phyloP scores from a whole-genome alignment of 2,113 vertebrate genomes.

The Amblyopsis rosae region DNA sequence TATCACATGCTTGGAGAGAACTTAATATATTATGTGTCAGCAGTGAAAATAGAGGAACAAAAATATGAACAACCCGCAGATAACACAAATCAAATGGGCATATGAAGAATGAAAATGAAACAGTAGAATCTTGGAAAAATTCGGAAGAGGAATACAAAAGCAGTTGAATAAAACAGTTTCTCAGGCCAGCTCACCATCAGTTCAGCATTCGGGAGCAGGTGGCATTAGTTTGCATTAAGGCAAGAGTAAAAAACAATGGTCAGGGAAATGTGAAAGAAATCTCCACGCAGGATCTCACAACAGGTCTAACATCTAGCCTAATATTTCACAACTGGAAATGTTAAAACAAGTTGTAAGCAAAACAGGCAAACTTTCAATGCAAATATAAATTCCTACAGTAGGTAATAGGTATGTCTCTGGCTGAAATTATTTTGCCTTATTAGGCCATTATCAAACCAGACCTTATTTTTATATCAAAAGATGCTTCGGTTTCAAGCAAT shows the following conservation, averaged over 20 bases:
- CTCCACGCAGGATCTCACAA: not conserved
- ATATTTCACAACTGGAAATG: not conserved
- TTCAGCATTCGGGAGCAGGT: conserved; percentile 61
- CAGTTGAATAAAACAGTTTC: conserved; percentile 3
- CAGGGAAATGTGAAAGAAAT: conserved; percentile 34
- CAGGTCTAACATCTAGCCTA: not conserved
- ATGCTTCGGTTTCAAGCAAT: too few relatives aligned
- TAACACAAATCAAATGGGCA: not conserved
- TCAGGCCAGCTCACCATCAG: conserved; percentile 68
- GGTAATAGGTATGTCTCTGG: too few relatives aligned
- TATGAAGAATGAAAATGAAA: conserved; percentile 2
- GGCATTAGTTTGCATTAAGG: conserved; percentile 60
- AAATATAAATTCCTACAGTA: not conserved
- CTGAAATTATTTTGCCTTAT: too few relatives aligned
- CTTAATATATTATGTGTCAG: not conserved
- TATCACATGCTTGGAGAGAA: conserved; percentile 25
- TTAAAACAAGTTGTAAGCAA: not conserved
- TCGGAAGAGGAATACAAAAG: conserved; percentile 14
- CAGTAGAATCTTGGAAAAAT: conserved; percentile 3
- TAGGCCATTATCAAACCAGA: not conserved
- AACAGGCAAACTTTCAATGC: not conserved
- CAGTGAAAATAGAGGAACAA: conserved; percentile 1
- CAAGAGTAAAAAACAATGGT: conserved; percentile 48
- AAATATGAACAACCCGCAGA: conserved; percentile 18
- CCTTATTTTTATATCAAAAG: not conserved